Percentiles rank a stretch among this genome's conserved stretches.
Evolutionary conservation across 1,140 invertebrate species (phyloP).

Genomic region (Drosophila cardini): DNA sequence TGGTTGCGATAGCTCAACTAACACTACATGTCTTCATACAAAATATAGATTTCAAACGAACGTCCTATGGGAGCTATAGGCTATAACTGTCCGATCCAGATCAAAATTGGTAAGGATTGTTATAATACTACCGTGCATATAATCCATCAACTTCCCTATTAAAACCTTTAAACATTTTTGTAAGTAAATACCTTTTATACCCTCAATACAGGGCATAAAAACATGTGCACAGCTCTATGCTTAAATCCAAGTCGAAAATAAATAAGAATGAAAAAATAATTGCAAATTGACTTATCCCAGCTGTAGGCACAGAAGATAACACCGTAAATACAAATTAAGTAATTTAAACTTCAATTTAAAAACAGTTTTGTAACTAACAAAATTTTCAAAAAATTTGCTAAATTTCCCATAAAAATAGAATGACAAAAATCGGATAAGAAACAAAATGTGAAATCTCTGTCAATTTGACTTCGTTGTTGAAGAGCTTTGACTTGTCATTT

Average conservation of each 20-base stretch:
- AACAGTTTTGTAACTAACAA: neutral
- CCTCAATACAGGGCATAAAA: neutral
- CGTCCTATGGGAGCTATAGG: too few relatives aligned
- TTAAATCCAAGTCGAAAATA: too few relatives aligned
- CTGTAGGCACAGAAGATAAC: neutral
- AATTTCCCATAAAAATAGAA: neutral
- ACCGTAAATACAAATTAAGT: neutral
- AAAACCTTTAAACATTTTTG: too few relatives aligned
- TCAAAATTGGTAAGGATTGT: too few relatives aligned
- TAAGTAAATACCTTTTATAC: too few relatives aligned
- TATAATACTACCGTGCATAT: too few relatives aligned
- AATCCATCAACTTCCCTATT: too few relatives aligned
- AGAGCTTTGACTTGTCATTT: neutral
- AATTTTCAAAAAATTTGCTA: slow-evolving; percentile 5
- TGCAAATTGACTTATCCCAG: neutral
- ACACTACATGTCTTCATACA: too few relatives aligned
- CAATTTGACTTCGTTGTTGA: neutral
- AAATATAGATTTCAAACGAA: too few relatives aligned
- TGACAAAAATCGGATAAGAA: neutral
- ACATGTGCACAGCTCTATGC: neutral
- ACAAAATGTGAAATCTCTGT: neutral
- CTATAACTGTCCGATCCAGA: too few relatives aligned
- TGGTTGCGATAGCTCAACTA: too few relatives aligned
- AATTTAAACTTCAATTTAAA: neutral
- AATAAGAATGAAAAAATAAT: neutral